phyloP scores from a whole-genome alignment of 2,113 vertebrate genomes.

The Stictonetta naevosa region DNA sequence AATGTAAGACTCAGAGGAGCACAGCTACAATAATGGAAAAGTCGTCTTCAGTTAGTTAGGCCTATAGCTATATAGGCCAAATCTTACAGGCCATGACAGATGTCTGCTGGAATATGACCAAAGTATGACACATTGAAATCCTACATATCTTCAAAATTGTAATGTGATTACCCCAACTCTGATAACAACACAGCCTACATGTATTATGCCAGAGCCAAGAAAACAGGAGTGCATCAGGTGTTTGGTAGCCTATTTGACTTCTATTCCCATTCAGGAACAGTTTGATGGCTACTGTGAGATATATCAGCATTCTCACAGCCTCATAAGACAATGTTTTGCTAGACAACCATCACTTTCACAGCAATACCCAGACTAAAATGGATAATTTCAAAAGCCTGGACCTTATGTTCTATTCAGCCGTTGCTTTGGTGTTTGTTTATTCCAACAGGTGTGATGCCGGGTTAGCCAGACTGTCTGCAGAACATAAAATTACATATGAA shows the following conservation, averaged over 20 bases:
- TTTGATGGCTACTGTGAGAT: neutral
- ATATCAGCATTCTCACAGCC: neutral
- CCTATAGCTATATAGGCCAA: neutral
- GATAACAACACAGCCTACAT: neutral
- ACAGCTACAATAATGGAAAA: neutral
- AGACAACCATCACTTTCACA: neutral
- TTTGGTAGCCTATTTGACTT: neutral
- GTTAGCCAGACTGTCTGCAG: constrained; percentile 80
- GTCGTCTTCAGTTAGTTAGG: neutral
- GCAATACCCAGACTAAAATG: neutral
- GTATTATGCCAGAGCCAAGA: neutral
- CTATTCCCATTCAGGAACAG: neutral
- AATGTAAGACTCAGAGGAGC: neutral
- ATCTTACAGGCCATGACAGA: neutral
- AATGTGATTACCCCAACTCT: neutral
- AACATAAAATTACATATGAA: constrained; percentile 80
- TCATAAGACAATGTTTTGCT: neutral
- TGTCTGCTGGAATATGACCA: neutral
- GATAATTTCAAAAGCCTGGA: neutral
- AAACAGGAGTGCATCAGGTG: neutral
- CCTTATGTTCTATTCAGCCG: neutral
- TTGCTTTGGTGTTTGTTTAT: constrained; percentile 22
- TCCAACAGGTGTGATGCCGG: constrained; percentile 81
- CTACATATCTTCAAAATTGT: neutral
- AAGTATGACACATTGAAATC: neutral